Percentiles rank a stretch among this genome's conserved stretches.
phyloP scores from a whole-genome alignment of 2,888 invertebrate species.

The Athalia circularis region DNA sequence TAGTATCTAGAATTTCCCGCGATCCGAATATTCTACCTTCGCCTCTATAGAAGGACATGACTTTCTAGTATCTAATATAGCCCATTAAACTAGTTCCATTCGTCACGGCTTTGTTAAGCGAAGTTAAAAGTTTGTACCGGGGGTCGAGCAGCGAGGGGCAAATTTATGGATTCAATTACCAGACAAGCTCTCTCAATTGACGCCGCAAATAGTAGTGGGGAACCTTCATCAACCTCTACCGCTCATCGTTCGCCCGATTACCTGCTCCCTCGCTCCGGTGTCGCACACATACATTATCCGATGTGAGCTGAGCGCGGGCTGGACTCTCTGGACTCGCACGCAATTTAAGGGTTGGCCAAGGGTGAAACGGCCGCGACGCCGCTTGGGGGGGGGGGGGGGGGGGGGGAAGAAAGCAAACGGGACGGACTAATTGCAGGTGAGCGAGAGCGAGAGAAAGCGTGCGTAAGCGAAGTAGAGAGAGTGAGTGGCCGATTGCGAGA shows the following conservation, averaged over 20 bases:
- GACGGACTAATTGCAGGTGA: too few species aligned
- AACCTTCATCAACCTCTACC: too few species aligned
- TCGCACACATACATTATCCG: too few species aligned
- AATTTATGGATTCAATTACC: constrained; percentile 39
- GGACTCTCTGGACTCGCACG: too few species aligned
- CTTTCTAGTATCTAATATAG: constrained; percentile 40
- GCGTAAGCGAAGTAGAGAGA: not conserved
- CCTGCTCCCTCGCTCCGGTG: too few species aligned
- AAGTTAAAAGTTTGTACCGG: constrained; percentile 18
- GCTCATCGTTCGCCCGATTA: too few species aligned
- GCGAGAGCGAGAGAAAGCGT: not conserved
- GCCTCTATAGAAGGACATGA: constrained; percentile 40
- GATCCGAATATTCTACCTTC: constrained; percentile 34
- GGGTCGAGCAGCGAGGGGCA: not conserved
- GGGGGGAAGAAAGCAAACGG: not conserved
- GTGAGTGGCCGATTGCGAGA: not conserved
- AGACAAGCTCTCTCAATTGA: not conserved
- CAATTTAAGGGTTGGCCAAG: too few species aligned
- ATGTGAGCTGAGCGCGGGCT: too few species aligned
- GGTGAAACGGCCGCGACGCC: not conserved
- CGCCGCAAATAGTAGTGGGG: not conserved
- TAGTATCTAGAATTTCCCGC: constrained; percentile 38
- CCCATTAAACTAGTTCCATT: constrained; percentile 43
- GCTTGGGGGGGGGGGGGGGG: too few species aligned
- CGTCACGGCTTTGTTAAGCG: constrained; percentile 37